phyloP scores from a whole-genome alignment of 2,797 vertebrate species.

The Ciconia nigra region DNA sequence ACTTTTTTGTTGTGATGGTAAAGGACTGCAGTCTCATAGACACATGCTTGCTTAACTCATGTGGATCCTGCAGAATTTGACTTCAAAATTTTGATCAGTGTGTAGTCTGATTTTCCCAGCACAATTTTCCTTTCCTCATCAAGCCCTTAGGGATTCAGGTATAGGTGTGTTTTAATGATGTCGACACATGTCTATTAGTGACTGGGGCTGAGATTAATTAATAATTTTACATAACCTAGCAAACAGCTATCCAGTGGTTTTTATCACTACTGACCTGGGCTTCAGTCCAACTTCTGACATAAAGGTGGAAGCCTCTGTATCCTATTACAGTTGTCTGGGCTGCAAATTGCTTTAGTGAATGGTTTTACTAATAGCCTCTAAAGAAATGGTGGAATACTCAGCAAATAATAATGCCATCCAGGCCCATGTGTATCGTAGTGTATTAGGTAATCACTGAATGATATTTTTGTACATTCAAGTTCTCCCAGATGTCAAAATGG shows the following conservation, averaged over 20 bases:
- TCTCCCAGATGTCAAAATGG: background rate
- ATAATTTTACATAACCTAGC: slow-evolving; percentile 18
- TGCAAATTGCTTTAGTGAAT: background rate
- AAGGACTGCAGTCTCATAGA: background rate
- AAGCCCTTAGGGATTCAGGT: background rate
- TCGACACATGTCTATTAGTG: slow-evolving; percentile 12
- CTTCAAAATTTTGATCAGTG: background rate
- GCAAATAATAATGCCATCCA: background rate
- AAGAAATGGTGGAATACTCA: background rate
- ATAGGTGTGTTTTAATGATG: slow-evolving; percentile 26
- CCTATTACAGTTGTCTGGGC: background rate
- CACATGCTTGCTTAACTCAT: background rate
- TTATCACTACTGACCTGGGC: background rate
- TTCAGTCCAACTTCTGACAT: background rate
- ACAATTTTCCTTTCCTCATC: background rate
- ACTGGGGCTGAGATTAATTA: slow-evolving; percentile 11
- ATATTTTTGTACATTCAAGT: background rate
- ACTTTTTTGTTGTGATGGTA: background rate
- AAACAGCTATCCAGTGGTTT: slow-evolving; percentile 12
- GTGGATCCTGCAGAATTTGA: background rate
- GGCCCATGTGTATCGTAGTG: background rate
- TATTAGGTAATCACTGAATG: background rate
- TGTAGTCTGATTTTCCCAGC: background rate
- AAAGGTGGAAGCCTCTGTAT: background rate
- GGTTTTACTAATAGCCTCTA: background rate